Conservation (phyloP, 2,888 invertebrate species). For the Ennomos erosarius region DNA sequence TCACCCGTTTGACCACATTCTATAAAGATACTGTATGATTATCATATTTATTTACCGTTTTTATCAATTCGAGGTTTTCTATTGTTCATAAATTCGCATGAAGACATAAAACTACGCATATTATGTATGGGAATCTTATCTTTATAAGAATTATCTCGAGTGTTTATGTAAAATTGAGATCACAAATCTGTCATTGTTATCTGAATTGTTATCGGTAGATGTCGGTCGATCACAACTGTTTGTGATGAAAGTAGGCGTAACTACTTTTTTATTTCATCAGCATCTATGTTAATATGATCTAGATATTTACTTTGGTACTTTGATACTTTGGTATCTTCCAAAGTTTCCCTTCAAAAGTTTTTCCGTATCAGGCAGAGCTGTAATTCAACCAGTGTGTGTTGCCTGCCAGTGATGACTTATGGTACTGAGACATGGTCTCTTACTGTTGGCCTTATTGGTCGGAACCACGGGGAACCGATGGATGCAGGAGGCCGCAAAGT, state of each 20-base stretch:
- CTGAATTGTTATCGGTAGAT: conserved; percentile 26
- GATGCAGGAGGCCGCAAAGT: no score
- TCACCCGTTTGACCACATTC: neutral
- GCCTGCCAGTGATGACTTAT: no score
- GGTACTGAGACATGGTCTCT: no score
- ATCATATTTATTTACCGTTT: conserved; percentile 12
- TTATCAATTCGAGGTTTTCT: neutral
- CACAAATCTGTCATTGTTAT: conserved; percentile 32
- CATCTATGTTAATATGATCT: no score
- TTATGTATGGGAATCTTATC: conserved; percentile 16
- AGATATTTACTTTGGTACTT: no score
- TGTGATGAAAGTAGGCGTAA: conserved; percentile 2
- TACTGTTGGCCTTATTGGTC: no score
- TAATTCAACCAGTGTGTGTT: no score
- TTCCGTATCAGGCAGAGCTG: no score
- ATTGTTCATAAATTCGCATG: conserved; percentile 8
- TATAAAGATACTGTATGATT: no score
- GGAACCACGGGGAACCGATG: no score
- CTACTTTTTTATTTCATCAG: neutral
- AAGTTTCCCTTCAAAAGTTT: no score
- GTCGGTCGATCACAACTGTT: conserved; percentile 13
- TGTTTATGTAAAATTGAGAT: conserved; percentile 30
- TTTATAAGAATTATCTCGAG: conserved; percentile 25
- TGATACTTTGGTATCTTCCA: no score
- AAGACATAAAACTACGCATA: conserved; percentile 8